phyloP scores from a whole-genome alignment of 2,888 invertebrate species.

The Drosophila maculinotata region DNA sequence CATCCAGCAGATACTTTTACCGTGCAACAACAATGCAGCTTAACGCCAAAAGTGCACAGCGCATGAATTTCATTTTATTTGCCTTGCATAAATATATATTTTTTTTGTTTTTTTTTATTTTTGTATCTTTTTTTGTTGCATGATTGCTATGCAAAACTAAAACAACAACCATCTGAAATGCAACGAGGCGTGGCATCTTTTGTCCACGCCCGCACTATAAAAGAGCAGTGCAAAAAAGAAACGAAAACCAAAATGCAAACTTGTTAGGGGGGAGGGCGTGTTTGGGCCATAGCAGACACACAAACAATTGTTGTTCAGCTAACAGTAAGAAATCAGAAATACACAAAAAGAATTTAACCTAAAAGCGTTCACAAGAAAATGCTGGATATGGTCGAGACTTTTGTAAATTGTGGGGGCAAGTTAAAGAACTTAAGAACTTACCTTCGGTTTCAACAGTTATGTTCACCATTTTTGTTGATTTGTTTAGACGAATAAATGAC shows the following conservation, averaged over 20 bases:
- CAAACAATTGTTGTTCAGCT: constrained; percentile 37
- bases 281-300: constrained; percentile 14
- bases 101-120: not conserved
- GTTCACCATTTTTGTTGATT: constrained; percentile 63
- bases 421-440: constrained; percentile 30
- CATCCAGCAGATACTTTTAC: constrained; percentile 60
- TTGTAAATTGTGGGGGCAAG: no score
- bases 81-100: constrained; percentile 47
- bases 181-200: constrained; percentile 71
- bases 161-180: constrained; percentile 48
- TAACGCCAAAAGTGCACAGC: constrained; percentile 55
- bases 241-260: constrained; percentile 28
- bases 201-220: constrained; percentile 52
- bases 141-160: constrained; percentile 66
- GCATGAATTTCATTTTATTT: constrained; percentile 62
- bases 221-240: constrained; percentile 32
- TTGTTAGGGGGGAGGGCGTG: constrained; percentile 11
- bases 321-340: constrained; percentile 21
- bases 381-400: no score
- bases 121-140: no score
- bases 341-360: constrained; percentile 11
- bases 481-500: constrained; percentile 7
- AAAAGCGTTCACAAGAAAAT: constrained; percentile 8
- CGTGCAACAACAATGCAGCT: constrained; percentile 26
- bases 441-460: constrained; percentile 60